Conservation (phyloP, 2,113 vertebrate species). For the Psittacus erithacus region DNA sequence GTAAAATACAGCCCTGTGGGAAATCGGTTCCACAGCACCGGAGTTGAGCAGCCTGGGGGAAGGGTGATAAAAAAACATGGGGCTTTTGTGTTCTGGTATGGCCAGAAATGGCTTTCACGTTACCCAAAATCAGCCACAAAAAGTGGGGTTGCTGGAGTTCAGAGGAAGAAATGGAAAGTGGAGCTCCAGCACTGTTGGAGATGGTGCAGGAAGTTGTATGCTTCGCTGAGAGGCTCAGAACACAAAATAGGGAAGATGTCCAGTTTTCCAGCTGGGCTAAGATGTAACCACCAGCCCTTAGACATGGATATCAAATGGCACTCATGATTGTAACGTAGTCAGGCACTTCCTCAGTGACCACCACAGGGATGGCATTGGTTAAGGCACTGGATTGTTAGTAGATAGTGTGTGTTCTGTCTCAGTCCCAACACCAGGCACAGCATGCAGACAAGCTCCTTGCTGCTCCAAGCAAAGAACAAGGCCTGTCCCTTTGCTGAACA, state of each 20-base stretch:
- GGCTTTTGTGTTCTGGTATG: neutral
- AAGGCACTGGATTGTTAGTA: neutral
- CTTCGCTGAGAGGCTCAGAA: neutral
- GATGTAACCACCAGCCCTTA: neutral
- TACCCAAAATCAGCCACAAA: neutral
- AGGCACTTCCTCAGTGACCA: neutral
- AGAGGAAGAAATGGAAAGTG: neutral
- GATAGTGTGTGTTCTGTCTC: neutral
- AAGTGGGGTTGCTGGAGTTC: neutral
- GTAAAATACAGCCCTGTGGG: neutral
- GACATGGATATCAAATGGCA: rapidly evolving
- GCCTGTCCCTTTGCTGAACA: neutral
- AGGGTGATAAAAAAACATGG: neutral
- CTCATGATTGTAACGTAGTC: neutral
- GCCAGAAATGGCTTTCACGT: neutral
- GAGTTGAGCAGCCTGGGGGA: neutral
- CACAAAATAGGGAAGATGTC: neutral
- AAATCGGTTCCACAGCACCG: neutral
- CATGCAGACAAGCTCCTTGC: neutral
- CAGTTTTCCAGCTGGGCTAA: neutral
- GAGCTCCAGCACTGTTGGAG: neutral
- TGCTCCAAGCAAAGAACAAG: neutral
- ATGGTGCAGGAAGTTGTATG: neutral
- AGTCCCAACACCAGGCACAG: no score
- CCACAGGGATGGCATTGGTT: neutral